Conservation (phyloP, 1,140 invertebrate genomes). For the Calephelis nemesis region DNA sequence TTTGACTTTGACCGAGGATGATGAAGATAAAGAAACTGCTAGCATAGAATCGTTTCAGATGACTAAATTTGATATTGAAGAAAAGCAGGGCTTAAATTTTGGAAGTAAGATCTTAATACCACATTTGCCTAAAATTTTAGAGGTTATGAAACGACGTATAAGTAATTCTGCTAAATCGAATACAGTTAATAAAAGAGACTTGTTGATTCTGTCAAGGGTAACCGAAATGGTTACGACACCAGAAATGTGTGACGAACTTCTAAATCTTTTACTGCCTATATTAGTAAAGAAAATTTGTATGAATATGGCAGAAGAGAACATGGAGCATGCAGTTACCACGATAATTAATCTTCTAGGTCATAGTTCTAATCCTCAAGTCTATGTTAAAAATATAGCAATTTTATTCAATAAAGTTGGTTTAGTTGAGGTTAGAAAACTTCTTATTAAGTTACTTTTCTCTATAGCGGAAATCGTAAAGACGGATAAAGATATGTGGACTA, state of each 20-base stretch:
- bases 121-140: conserved; percentile 85
- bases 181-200: conserved; percentile 83
- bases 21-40: conserved; percentile 65
- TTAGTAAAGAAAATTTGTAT: conserved; percentile 83
- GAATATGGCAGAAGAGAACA: conserved; percentile 82
- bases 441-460: conserved; percentile 80
- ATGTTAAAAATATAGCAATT: conserved; percentile 83
- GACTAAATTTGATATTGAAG: conserved; percentile 51
- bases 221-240: conserved; percentile 85
- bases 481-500: conserved; percentile 57
- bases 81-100: conserved; percentile 80
- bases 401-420: conserved; percentile 82
- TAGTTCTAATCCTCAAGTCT: conserved; percentile 82
- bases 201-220: conserved; percentile 89
- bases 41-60: conserved; percentile 62
- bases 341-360: conserved; percentile 87
- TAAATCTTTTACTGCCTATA: conserved; percentile 87
- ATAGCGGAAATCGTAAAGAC: conserved; percentile 74
- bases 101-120: conserved; percentile 87
- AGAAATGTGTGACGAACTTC: conserved; percentile 83
- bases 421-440: conserved; percentile 82
- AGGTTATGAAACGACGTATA: conserved; percentile 84
- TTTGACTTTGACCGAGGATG: conserved; percentile 82
- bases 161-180: conserved; percentile 80
- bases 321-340: conserved; percentile 81